phyloP scores from a whole-genome alignment of 1,140 invertebrate species.

The Sitodiplosis mosellana region DNA sequence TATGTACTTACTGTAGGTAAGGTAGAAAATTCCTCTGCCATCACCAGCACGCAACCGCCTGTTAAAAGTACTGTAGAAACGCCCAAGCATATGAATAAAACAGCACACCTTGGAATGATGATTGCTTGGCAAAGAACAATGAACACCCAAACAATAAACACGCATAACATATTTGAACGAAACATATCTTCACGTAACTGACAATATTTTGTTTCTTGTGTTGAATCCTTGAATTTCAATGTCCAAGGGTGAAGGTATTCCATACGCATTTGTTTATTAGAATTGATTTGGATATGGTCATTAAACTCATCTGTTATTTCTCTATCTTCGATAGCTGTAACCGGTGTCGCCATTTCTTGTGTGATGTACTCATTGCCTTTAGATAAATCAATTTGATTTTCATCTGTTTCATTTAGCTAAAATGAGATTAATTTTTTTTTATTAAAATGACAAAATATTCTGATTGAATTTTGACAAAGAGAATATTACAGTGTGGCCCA shows the following conservation, averaged over 20 bases:
- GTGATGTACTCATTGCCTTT: too few relatives aligned
- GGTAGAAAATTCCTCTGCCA: slow-evolving; percentile 64
- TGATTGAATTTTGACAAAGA: too few relatives aligned
- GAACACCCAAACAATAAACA: slow-evolving; percentile 77
- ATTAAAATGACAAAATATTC: too few relatives aligned
- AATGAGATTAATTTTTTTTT: too few relatives aligned
- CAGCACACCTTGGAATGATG: slow-evolving; percentile 47
- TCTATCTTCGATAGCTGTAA: not conserved
- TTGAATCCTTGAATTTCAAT: slow-evolving; percentile 57
- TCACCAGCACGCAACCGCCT: slow-evolving; percentile 51
- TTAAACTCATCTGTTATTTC: slow-evolving; percentile 76
- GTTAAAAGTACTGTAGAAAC: slow-evolving; percentile 46
- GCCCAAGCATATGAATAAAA: slow-evolving; percentile 34
- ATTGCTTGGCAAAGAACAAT: slow-evolving; percentile 62
- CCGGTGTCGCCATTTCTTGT: too few relatives aligned
- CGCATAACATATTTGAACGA: slow-evolving; percentile 85
- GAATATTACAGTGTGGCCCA: too few relatives aligned
- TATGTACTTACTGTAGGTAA: too few relatives aligned
- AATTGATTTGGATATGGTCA: slow-evolving; percentile 81
- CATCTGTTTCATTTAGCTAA: too few relatives aligned
- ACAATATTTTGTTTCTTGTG: slow-evolving; percentile 41
- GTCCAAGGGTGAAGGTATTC: slow-evolving; percentile 76
- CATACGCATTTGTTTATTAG: slow-evolving; percentile 75
- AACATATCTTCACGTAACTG: slow-evolving; percentile 84
- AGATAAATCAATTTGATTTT: too few relatives aligned